phyloP scores from a whole-genome alignment of 2,113 vertebrate species.

The Cnemophilus loriae region DNA sequence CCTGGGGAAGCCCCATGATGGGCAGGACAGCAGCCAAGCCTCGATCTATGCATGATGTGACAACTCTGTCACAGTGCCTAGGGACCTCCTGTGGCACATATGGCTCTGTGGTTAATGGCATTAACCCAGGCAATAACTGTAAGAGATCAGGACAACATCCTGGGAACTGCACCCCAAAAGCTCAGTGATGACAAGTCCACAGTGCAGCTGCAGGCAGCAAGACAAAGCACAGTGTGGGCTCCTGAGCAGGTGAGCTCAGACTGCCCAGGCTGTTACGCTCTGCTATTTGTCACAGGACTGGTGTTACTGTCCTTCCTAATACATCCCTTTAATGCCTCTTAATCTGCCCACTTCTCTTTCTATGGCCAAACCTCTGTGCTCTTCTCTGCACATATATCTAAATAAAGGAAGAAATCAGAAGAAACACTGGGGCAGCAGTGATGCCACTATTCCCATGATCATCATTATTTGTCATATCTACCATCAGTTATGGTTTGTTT shows the following conservation, averaged over 20 bases:
- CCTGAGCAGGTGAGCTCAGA: background rate
- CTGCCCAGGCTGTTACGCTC: background rate
- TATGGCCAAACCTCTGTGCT: background rate
- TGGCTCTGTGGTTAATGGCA: background rate
- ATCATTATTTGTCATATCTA: background rate
- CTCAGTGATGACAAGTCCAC: background rate
- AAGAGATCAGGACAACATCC: background rate
- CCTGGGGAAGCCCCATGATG: background rate
- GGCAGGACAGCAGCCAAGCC: background rate
- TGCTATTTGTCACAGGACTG: background rate
- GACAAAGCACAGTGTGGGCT: background rate
- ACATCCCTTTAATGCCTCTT: background rate
- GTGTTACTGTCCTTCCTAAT: background rate
- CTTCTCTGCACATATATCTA: background rate
- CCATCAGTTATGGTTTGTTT: background rate
- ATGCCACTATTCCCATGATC: background rate
- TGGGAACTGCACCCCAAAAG: background rate
- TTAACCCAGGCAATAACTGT: background rate
- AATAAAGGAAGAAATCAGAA: background rate
- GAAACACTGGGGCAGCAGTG: background rate
- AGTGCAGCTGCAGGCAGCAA: background rate
- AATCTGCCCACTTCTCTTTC: background rate
- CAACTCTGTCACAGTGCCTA: background rate
- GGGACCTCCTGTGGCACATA: rapidly evolving
- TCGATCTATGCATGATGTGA: background rate